These are phyloP conservation scores for Botia kubotai DNA, from an alignment of 2,797 vertebrate genomes.

Conservation along the genomic window DNA sequence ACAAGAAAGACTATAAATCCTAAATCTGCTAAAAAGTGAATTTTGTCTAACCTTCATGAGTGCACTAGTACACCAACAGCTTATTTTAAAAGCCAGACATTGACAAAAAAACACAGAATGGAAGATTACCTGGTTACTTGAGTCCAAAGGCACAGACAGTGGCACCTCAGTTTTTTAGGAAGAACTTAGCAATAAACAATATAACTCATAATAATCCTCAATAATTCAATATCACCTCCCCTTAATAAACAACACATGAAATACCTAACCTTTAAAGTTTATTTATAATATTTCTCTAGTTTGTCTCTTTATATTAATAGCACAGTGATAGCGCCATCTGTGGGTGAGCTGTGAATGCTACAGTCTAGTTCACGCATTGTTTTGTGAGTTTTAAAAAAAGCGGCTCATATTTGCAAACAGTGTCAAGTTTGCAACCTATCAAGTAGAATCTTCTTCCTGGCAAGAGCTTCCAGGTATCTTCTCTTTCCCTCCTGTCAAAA, in stretches of 20 bases:
- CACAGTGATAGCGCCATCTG: constrained; percentile 21
- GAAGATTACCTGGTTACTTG: constrained; percentile 89
- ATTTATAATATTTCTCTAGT: background rate
- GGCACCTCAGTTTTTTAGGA: constrained; percentile 78
- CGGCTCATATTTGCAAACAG: constrained; percentile 69
- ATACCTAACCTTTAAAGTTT: no score
- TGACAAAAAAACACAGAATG: background rate
- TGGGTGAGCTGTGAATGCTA: background rate
- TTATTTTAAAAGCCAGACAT: background rate
- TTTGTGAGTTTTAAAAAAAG: background rate
- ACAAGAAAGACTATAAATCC: no score
- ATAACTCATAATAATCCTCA: background rate
- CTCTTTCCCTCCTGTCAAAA: constrained; percentile 85
- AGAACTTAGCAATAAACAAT: background rate
- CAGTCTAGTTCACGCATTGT: background rate
- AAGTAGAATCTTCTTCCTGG: constrained; percentile 91
- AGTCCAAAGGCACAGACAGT: constrained; percentile 91
- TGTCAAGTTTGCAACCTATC: constrained; percentile 80
- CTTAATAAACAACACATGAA: no score
- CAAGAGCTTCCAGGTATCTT: constrained; percentile 89
- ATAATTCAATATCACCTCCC: no score
- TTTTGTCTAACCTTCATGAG: no score
- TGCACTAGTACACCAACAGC: no score
- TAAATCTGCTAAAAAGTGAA: no score
- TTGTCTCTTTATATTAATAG: background rate